Conservation (phyloP, 2,888 invertebrate genomes). For the Xanthorhoe designata region DNA sequence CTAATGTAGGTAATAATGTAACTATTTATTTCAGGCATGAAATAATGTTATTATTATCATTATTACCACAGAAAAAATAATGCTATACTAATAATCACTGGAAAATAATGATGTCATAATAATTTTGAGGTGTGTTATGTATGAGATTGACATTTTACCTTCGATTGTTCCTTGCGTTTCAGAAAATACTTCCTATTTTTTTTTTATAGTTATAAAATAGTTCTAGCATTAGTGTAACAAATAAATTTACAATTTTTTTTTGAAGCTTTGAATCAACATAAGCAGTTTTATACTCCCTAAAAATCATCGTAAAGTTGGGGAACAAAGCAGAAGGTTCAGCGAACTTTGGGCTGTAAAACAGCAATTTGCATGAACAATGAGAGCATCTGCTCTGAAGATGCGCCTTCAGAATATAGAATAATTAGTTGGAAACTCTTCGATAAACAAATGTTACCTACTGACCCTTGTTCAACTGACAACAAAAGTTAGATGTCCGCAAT, state of each 20-base stretch:
- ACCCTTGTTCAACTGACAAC: background rate
- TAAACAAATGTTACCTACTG: constrained; percentile 27
- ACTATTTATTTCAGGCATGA: too few species aligned
- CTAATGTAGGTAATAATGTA: too few species aligned
- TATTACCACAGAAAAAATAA: too few species aligned
- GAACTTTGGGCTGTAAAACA: constrained; percentile 67
- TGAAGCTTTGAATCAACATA: constrained; percentile 31
- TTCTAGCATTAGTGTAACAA: background rate
- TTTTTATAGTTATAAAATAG: too few species aligned
- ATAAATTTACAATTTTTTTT: background rate
- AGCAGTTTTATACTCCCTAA: constrained; percentile 29
- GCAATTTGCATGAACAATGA: constrained; percentile 71
- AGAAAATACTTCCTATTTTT: too few species aligned
- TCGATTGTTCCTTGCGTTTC: too few species aligned
- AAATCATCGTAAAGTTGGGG: constrained; percentile 31
- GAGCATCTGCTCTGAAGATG: constrained; percentile 60
- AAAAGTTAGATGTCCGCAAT: background rate
- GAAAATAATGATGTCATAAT: too few species aligned
- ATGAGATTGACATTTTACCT: too few species aligned
- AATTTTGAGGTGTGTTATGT: too few species aligned
- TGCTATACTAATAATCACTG: too few species aligned
- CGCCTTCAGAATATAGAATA: constrained; percentile 50
- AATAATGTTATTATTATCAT: too few species aligned
- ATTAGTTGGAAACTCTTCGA: constrained; percentile 57
- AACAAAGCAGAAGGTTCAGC: constrained; percentile 30